A percentile compares a stretch with the other conserved stretches of the same genome.
phyloP scores from a whole-genome alignment of 2,888 invertebrate species.

The Drosophila limbata region DNA sequence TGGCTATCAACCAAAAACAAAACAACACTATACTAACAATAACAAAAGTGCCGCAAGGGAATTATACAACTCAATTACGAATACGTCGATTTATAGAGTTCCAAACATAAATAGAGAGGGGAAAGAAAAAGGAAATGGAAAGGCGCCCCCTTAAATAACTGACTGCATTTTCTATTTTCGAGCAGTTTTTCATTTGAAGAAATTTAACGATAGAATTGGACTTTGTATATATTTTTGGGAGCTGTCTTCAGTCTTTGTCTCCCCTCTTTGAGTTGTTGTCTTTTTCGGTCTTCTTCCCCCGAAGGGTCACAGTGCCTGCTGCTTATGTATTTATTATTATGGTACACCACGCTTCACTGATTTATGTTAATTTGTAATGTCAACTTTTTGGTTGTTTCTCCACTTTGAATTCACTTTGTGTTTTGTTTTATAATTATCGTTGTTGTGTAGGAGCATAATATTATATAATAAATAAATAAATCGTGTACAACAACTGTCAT shows the following conservation, averaged over 20 bases:
- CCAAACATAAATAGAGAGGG: constrained; percentile 21
- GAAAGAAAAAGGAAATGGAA: neutral
- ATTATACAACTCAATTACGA: constrained; percentile 65
- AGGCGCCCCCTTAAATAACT: constrained; percentile 15
- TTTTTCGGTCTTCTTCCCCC: neutral
- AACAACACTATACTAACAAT: constrained; percentile 27
- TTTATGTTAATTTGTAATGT: constrained; percentile 79
- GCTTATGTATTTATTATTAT: constrained; percentile 74
- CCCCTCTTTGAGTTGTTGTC: constrained; percentile 5
- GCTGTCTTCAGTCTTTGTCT: constrained; percentile 1
- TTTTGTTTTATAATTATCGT: constrained; percentile 44
- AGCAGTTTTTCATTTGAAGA: constrained; percentile 55
- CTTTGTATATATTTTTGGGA: constrained; percentile 32
- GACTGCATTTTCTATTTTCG: constrained; percentile 75
- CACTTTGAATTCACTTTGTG: constrained; percentile 33
- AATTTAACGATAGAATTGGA: constrained; percentile 50
- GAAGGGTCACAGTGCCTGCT: constrained; percentile 40
- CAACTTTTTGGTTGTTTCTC: constrained; percentile 58
- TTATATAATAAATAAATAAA: constrained; percentile 22
- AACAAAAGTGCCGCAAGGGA: constrained; percentile 27
- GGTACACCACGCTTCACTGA: constrained; percentile 73
- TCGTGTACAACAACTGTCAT: constrained; percentile 1
- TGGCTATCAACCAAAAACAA: constrained; percentile 27
- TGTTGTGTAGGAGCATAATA: constrained; percentile 18
- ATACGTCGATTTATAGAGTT: constrained; percentile 11